A percentile compares a stretch with the other conserved stretches of the same genome.
phyloP scores from a whole-genome alignment of 2,888 invertebrate species.

The Drosophila pseudotalamancana region DNA sequence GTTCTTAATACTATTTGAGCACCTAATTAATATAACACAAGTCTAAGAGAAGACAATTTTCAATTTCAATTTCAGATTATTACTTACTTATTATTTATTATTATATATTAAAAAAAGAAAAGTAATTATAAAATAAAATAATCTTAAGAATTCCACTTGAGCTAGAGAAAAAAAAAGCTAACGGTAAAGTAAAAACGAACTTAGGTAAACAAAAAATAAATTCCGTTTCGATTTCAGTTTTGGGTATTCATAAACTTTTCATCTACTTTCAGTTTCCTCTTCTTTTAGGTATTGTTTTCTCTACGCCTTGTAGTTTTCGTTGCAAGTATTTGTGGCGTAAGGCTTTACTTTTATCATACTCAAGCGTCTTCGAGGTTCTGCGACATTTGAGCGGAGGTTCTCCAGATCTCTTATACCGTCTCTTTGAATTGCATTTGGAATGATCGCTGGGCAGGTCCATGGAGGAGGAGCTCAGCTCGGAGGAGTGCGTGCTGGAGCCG shows the following conservation, averaged over 20 bases:
- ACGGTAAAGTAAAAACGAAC: neutral
- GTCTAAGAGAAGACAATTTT: too few species aligned
- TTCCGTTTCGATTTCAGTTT: neutral
- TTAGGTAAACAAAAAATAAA: neutral
- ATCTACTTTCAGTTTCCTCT: neutral
- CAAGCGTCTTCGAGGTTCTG: too few species aligned
- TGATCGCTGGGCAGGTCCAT: neutral
- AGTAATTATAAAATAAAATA: too few species aligned
- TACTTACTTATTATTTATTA: too few species aligned
- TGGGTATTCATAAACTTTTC: neutral
- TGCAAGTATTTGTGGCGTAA: neutral
- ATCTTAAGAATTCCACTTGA: too few species aligned
- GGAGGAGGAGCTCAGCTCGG: conserved; percentile 20
- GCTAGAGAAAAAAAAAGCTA: too few species aligned
- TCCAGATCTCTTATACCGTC: neutral
- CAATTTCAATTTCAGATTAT: too few species aligned
- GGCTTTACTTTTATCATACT: too few species aligned
- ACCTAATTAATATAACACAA: too few species aligned
- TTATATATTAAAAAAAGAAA: too few species aligned
- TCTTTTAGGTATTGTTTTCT: neutral
- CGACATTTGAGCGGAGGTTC: neutral
- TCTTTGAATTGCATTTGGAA: neutral
- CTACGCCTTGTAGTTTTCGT: neutral
- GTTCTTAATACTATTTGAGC: too few species aligned
- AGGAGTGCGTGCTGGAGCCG: conserved; percentile 26